Evolutionary conservation across 2,113 vertebrate genomes (phyloP), one percentile per base, ranked within the genome.

Genomic region (Microcebus tavaratra): DNA sequence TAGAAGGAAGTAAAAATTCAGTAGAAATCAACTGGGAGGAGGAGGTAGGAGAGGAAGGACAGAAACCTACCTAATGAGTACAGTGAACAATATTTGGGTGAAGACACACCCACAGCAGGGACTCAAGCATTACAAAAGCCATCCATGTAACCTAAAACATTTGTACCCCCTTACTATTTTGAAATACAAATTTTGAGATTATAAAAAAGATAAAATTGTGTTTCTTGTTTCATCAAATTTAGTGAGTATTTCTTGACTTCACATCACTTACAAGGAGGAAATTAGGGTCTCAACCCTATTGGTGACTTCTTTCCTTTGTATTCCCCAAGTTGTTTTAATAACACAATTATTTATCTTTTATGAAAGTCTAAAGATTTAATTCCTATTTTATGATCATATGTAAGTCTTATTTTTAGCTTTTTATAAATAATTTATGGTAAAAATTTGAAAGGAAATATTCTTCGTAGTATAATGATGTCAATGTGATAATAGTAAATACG

Each of bases 221-320:
- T 2, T 75, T 59, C 73, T 36, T 81, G 17, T 53, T 81, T n/a
- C 9, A 39, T 27, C 2, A 31, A 3, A 68, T 73, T 15, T 25
- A 70, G 48, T 31, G 12, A 53, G 6, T 23, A 12, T 86, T 39
- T 93, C 45, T 81, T 45, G 23, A 55, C 29, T 31, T 7, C 36
- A 12, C 31, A 12, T 12, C 7, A n/a, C 61, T 53, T 70, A 29
- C 27, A 75, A 8, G 11, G n/a, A 42, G 36, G 21, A 79, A 88
- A 8, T 55, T 21, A 23, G 12, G 3, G 13, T 3, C 5, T 48
- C 34, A 21, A 3, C 12, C 12, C 15, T 36, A 8, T 11, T 3
- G 9, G 10, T 50, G 55, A 57, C 9, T 8, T 57, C 6, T 55
- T 11, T 23, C 2, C 25, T 14, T 80, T 20, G 14, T 7, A 27